Evolutionary conservation across 2,888 invertebrate genomes (phyloP).

Genomic region (Leucophora obtusa): DNA sequence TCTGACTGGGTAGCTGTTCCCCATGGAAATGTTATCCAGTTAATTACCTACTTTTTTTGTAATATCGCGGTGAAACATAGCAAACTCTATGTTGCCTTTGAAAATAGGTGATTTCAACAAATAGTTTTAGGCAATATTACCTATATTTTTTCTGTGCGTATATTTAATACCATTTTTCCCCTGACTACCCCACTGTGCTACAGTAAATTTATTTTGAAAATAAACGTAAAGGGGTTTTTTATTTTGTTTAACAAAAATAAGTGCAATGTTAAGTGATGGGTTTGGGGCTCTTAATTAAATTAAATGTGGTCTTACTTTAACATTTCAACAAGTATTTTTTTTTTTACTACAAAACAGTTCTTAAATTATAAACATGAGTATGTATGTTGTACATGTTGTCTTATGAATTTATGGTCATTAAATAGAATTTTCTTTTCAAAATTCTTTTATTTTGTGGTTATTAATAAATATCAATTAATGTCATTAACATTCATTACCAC

Average conservation of each 20-base stretch:
- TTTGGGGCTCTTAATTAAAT: constrained; percentile 56
- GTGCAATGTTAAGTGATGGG: constrained; percentile 53
- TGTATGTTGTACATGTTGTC: neutral
- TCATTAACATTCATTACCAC: constrained; percentile 38
- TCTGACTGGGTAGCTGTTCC: no score
- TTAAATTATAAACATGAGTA: constrained; percentile 13
- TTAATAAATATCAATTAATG: constrained; percentile 43
- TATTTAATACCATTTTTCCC: no score
- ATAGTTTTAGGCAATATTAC: no score
- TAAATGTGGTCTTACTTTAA: constrained; percentile 54
- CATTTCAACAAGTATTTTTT: constrained; percentile 14
- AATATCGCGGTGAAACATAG: no score
- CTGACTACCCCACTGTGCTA: no score
- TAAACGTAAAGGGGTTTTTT: constrained; percentile 8
- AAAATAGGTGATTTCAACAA: no score
- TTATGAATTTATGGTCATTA: constrained; percentile 15
- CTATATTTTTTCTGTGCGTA: no score
- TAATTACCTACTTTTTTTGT: no score
- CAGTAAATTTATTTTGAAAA: neutral
- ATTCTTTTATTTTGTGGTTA: constrained; percentile 25
- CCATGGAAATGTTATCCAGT: no score
- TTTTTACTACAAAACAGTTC: neutral
- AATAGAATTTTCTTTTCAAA: constrained; percentile 11
- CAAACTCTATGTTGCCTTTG: no score
- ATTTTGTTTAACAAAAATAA: constrained; percentile 34